phyloP scores from a whole-genome alignment of 2,113 vertebrate species.

The Hippocampus guttulatus region DNA sequence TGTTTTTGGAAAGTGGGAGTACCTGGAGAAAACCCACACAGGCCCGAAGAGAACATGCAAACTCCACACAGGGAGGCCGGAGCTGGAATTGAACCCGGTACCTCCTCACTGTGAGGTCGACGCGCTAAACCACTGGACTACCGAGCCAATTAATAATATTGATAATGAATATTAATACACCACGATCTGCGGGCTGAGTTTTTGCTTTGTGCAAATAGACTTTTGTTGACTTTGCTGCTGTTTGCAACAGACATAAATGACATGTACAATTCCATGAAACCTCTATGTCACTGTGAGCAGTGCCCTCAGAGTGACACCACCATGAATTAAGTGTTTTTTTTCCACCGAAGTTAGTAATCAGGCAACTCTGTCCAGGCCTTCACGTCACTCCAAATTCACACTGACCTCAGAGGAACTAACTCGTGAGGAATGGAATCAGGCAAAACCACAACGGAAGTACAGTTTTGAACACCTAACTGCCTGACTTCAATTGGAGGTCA shows the following conservation, averaged over 20 bases:
- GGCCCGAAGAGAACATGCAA: too few relatives aligned
- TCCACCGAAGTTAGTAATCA: constrained; percentile 35
- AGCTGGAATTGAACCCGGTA: too few relatives aligned
- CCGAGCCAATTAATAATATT: too few relatives aligned
- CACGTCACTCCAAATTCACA: constrained; percentile 19
- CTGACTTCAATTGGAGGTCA: constrained; percentile 6
- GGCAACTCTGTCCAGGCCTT: constrained; percentile 26
- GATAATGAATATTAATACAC: too few relatives aligned
- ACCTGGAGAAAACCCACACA: too few relatives aligned
- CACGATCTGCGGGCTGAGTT: constrained; percentile 6
- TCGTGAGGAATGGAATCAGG: constrained; percentile 3
- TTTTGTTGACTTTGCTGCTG: constrained; percentile 21
- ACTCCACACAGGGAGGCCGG: too few relatives aligned
- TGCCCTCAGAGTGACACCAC: constrained; percentile 31
- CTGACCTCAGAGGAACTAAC: constrained; percentile 21
- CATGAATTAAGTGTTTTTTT: constrained; percentile 47
- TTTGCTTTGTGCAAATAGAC: constrained; percentile 11
- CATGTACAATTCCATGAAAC: constrained; percentile 31
- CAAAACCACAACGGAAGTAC: constrained; percentile 4
- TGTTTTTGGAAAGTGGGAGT: too few relatives aligned
- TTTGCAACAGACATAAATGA: constrained; percentile 35
- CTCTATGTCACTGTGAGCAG: constrained; percentile 29
- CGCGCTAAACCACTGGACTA: too few relatives aligned
- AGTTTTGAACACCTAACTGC: constrained; percentile 15
- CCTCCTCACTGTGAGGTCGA: too few relatives aligned